Evolutionary conservation across 2,888 invertebrate genomes (phyloP).

Genomic region (Deilephila elpenor): DNA sequence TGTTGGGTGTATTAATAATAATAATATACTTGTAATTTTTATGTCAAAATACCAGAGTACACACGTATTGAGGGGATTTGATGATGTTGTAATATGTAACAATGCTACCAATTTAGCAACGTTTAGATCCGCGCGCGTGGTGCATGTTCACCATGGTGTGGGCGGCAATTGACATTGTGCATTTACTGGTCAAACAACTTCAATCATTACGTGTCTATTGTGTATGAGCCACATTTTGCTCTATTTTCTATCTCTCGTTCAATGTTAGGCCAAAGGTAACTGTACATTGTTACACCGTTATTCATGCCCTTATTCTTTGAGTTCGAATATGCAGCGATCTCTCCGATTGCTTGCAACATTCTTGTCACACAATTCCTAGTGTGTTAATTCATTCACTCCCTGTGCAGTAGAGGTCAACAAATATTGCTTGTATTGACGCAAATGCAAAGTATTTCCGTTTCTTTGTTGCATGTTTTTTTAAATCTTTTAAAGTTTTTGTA

Average conservation of each 20-base stretch:
- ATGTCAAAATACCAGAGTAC: no score
- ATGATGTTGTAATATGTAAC: no score
- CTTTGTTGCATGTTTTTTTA: neutral
- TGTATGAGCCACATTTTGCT: neutral
- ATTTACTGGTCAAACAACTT: conserved; percentile 9
- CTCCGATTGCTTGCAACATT: neutral
- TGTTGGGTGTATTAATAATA: no score
- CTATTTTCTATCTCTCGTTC: neutral
- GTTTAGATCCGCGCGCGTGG: neutral
- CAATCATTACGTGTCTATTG: neutral
- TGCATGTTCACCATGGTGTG: conserved; percentile 8
- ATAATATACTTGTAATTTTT: no score
- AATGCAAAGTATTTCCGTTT: conserved; percentile 1
- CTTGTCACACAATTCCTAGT: neutral
- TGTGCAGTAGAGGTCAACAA: neutral
- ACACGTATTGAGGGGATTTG: no score
- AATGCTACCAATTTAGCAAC: neutral
- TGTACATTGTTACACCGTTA: neutral
- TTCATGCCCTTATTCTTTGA: conserved; percentile 14
- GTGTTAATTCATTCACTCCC: neutral
- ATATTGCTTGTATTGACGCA: neutral
- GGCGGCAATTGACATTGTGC: conserved; percentile 2
- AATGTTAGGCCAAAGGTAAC: neutral
- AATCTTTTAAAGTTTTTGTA: neutral
- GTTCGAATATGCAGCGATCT: neutral